Percentiles rank a stretch among this genome's conserved stretches.
Conservation (phyloP, 2,888 invertebrate genomes). For the Iselma pallidipennis region DNA sequence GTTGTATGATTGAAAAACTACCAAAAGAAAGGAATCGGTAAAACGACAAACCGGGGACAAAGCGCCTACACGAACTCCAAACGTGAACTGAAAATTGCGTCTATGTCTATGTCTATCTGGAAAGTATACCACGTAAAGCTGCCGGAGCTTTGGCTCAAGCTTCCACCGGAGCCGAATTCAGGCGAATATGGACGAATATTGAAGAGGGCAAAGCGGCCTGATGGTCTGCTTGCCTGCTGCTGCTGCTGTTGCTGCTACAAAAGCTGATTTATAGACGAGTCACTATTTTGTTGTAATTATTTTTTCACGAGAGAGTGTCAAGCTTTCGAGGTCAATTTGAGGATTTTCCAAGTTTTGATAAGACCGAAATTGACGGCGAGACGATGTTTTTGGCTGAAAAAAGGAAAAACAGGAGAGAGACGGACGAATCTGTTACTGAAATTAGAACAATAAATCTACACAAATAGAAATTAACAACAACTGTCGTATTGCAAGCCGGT, state of each 20-base stretch:
- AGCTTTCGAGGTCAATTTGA: not conserved
- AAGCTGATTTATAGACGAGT: constrained; percentile 11
- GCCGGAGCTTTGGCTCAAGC: too few relatives aligned
- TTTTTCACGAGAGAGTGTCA: constrained; percentile 5
- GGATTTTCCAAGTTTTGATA: not conserved
- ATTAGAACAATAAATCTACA: too few relatives aligned
- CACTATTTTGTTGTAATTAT: constrained; percentile 16
- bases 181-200: constrained; percentile 5
- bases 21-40: not conserved
- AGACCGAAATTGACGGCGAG: not conserved
- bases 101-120: not conserved
- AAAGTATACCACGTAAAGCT: not conserved
- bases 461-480: too few relatives aligned
- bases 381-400: not conserved
- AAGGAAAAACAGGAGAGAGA: not conserved
- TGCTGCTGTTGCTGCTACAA: not conserved
- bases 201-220: constrained; percentile 5
- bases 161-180: constrained; percentile 13
- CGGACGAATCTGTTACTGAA: too few relatives aligned
- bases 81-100: not conserved
- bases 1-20: too few relatives aligned
- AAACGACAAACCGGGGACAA: not conserved
- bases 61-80: constrained; percentile 9
- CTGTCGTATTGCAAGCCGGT: too few relatives aligned
- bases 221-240: not conserved